A percentile compares a stretch with the other conserved stretches of the same genome.
These are phyloP conservation scores for Melanocharis versteri DNA, from an alignment of 2,113 vertebrate species.

Conservation along the genomic window DNA sequence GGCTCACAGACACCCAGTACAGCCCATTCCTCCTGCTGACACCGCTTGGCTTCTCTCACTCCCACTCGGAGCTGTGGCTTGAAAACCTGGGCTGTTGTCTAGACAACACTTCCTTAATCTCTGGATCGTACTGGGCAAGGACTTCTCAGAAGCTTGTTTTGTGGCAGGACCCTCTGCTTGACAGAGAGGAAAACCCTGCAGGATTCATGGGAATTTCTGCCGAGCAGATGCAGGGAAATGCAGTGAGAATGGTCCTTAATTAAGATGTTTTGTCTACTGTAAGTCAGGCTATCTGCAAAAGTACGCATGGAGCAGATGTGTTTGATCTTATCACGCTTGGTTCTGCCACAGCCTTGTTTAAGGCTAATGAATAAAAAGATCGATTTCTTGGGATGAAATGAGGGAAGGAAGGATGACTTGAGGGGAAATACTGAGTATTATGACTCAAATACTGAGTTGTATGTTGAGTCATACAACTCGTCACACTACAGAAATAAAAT, in stretches of 20 bases:
- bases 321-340: neutral
- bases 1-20: neutral
- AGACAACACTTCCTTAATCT: conserved; percentile 3
- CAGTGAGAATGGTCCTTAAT: conserved; percentile 1
- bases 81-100: conserved; percentile 3
- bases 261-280: conserved; percentile 39
- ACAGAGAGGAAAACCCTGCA: neutral
- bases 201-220: neutral
- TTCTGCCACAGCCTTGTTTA: neutral
- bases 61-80: neutral
- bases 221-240: neutral
- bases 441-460: neutral
- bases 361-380: neutral
- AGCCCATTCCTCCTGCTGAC: neutral
- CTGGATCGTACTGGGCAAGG: neutral
- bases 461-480: neutral
- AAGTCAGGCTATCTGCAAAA: neutral
- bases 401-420: neutral
- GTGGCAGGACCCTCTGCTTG: neutral
- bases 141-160: neutral
- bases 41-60: neutral
- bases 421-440: conserved; percentile 28
- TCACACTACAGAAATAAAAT: neutral
- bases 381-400: neutral
- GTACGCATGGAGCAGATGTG: neutral